phyloP scores from a whole-genome alignment of 2,888 invertebrate genomes.

The Arenicola marina region DNA sequence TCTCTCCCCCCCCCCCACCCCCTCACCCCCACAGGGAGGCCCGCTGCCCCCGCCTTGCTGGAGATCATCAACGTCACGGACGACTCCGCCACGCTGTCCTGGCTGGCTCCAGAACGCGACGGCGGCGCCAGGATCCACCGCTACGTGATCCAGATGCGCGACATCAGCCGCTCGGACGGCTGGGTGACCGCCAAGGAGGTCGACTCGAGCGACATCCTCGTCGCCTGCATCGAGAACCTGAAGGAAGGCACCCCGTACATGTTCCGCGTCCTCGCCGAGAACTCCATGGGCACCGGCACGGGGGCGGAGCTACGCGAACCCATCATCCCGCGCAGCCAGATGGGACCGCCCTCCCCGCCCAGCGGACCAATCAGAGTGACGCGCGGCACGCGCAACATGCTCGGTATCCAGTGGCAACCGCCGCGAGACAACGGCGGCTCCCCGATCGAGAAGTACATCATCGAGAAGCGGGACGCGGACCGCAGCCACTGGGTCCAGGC shows the following conservation, averaged over 20 bases:
- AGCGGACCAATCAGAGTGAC: constrained; percentile 54
- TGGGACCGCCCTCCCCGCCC: constrained; percentile 51
- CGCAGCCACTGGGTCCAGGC: constrained; percentile 32
- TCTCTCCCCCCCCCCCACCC: too few species aligned
- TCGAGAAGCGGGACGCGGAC: constrained; percentile 47
- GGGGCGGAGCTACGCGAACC: constrained; percentile 42
- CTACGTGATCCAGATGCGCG: constrained; percentile 60
- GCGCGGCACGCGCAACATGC: constrained; percentile 54
- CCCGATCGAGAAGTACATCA: constrained; percentile 53
- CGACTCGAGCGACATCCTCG: constrained; percentile 31
- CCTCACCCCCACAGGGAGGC: constrained; percentile 26
- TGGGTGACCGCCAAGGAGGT: constrained; percentile 32
- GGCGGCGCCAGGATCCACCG: constrained; percentile 56
- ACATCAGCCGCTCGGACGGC: constrained; percentile 66
- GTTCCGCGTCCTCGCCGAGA: constrained; percentile 38
- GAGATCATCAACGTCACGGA: constrained; percentile 50
- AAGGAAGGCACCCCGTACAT: constrained; percentile 33
- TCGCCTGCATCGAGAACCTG: constrained; percentile 30
- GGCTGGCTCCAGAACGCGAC: constrained; percentile 57
- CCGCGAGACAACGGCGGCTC: constrained; percentile 56
- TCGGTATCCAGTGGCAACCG: constrained; percentile 55
- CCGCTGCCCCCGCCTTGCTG: constrained; percentile 30
- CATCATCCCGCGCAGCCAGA: constrained; percentile 45
- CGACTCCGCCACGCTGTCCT: constrained; percentile 54
- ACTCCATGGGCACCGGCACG: constrained; percentile 33